phyloP scores from a whole-genome alignment of 64 coral and sea anemone species.

The Montipora capricornis region DNA sequence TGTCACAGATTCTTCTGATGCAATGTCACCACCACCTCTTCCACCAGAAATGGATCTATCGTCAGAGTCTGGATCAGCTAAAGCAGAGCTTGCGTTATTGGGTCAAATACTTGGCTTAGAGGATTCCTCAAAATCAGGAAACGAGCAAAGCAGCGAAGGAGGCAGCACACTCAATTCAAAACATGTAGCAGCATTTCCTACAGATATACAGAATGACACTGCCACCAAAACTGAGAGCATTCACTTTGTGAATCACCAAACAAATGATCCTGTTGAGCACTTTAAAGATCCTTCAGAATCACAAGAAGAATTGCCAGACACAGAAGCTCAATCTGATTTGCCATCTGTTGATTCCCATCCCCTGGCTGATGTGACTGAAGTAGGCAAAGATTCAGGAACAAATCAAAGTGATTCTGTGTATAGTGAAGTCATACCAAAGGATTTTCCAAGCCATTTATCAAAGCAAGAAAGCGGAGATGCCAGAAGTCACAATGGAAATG shows the following conservation, averaged over 20 bases:
- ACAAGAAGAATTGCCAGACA: neutral
- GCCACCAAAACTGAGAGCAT: neutral
- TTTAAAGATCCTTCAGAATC: neutral
- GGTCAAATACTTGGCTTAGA: slow-evolving; percentile 35
- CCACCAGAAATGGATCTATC: slow-evolving; percentile 56
- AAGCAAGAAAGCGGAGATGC: slow-evolving; percentile 1
- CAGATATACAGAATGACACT: neutral
- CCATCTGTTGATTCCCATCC: neutral
- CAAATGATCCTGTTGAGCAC: neutral
- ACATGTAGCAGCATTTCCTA: neutral
- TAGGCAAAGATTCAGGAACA: neutral
- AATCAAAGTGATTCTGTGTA: neutral
- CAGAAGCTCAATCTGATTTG: neutral
- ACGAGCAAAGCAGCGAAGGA: slow-evolving; percentile 18
- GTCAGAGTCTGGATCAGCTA: slow-evolving; percentile 17
- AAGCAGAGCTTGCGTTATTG: slow-evolving; percentile 43
- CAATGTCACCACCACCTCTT: slow-evolving; percentile 43
- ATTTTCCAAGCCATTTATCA: neutral
- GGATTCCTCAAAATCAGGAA: slow-evolving; percentile 9
- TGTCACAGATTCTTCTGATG: slow-evolving; percentile 26
- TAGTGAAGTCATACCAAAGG: neutral
- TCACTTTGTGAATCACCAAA: neutral
- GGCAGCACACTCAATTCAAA: neutral
- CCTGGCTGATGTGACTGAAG: neutral
- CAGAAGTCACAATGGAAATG: neutral